phyloP scores from a whole-genome alignment of 2,888 invertebrate species.

The Polymixis lichenea region DNA sequence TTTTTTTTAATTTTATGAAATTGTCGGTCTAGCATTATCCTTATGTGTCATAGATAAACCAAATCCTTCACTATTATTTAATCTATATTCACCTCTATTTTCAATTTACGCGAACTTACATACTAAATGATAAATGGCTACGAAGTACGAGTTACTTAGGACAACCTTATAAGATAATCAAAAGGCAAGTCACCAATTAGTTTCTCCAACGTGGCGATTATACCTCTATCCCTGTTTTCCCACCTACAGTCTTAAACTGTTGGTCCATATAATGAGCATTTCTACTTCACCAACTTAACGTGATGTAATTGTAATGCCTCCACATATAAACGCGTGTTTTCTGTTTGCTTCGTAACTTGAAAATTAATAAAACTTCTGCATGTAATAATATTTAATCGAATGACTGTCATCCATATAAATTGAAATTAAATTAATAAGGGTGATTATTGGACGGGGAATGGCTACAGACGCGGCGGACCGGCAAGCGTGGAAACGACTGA shows the following conservation, averaged over 20 bases:
- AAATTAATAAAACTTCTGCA: constrained; percentile 26
- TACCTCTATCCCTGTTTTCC: no score
- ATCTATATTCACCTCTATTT: background rate
- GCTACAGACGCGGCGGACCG: constrained; percentile 17
- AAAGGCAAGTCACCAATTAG: background rate
- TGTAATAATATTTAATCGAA: constrained; percentile 49
- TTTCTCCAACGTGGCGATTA: background rate
- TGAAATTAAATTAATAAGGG: constrained; percentile 53
- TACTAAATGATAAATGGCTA: background rate
- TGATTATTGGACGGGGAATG: constrained; percentile 36
- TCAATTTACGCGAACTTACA: background rate
- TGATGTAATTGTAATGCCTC: background rate
- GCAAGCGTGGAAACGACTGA: constrained; percentile 11
- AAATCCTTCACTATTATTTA: background rate
- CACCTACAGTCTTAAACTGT: background rate
- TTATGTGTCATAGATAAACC: no score
- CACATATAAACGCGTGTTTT: constrained; percentile 1
- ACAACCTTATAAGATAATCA: background rate
- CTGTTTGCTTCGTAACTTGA: constrained; percentile 12
- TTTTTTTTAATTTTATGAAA: background rate
- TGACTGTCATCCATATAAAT: constrained; percentile 52
- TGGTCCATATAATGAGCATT: background rate
- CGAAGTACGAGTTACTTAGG: background rate
- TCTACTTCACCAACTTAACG: background rate
- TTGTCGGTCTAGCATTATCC: no score